These are phyloP conservation scores for Caenorhabditis afra DNA, from an alignment of 2,888 invertebrate species.

Conservation along the genomic window DNA sequence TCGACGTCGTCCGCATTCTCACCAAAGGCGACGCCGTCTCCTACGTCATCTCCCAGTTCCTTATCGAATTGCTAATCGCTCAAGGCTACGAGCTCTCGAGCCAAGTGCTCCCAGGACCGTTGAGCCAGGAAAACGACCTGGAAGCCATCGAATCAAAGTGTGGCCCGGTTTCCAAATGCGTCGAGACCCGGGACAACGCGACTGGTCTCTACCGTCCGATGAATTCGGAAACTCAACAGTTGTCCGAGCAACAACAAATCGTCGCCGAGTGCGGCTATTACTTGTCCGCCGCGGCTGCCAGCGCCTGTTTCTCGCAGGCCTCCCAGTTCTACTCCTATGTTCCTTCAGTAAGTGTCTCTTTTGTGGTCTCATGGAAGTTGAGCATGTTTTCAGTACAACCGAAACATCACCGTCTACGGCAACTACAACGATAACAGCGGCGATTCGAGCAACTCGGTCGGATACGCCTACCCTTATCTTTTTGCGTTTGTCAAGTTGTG, in stretches of 20 bases:
- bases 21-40: constrained; percentile 3
- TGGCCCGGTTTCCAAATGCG: neutral
- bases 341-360: neutral
- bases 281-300: neutral
- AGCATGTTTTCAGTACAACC: neutral
- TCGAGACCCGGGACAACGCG: neutral
- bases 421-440: neutral
- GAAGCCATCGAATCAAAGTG: constrained; percentile 15
- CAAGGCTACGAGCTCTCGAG: constrained; percentile 2
- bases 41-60: neutral
- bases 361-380: too few species aligned
- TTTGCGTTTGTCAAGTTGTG: neutral
- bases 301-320: neutral
- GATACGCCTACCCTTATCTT: neutral
- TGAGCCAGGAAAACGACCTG: constrained; percentile 21
- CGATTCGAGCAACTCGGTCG: neutral
- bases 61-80: neutral
- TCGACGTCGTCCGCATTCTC: constrained; percentile 13
- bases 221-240: neutral
- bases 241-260: neutral
- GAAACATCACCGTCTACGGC: neutral
- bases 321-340: neutral
- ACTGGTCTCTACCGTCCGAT: neutral
- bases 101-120: constrained; percentile 8
- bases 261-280: neutral